Conservation (phyloP, 2,113 vertebrate genomes). For the Prionailurus bengalensis region DNA sequence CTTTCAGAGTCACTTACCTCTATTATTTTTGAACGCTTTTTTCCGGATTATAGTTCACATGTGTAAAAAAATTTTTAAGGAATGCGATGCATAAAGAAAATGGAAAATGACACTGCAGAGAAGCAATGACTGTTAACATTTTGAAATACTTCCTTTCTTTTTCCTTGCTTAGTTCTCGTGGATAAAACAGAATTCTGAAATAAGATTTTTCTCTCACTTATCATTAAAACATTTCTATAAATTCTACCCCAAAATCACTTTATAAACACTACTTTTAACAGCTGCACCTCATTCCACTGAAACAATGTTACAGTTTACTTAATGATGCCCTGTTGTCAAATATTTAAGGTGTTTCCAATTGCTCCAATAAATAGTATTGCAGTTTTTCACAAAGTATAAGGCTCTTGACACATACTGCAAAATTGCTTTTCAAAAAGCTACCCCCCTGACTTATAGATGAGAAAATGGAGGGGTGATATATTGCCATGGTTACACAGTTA, state of each 20-base stretch:
- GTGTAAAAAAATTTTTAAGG: neutral
- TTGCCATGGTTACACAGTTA: neutral
- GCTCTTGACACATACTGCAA: neutral
- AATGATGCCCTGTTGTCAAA: neutral
- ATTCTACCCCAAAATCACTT: neutral
- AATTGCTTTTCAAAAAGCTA: conserved; percentile 8
- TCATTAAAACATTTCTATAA: conserved; percentile 16
- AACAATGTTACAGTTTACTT: conserved; percentile 43
- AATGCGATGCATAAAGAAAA: conserved; percentile 36
- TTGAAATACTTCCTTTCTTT: conserved; percentile 15
- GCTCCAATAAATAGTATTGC: neutral
- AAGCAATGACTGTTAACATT: conserved; percentile 1
- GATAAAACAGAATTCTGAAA: neutral
- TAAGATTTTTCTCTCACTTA: conserved; percentile 10
- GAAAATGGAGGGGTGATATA: neutral
- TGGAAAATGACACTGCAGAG: neutral
- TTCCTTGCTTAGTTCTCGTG: neutral
- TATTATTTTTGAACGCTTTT: neutral
- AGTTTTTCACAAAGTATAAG: neutral
- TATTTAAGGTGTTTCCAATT: conserved; percentile 30
- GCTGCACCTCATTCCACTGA: neutral
- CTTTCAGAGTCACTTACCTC: neutral
- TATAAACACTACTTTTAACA: conserved; percentile 30
- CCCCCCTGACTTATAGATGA: conserved; percentile 3
- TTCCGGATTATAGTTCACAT: neutral